A percentile compares a stretch with the other conserved stretches of the same genome.
phyloP scores from a whole-genome alignment of 2,888 invertebrate species.

The Euplagia quadripunctaria region DNA sequence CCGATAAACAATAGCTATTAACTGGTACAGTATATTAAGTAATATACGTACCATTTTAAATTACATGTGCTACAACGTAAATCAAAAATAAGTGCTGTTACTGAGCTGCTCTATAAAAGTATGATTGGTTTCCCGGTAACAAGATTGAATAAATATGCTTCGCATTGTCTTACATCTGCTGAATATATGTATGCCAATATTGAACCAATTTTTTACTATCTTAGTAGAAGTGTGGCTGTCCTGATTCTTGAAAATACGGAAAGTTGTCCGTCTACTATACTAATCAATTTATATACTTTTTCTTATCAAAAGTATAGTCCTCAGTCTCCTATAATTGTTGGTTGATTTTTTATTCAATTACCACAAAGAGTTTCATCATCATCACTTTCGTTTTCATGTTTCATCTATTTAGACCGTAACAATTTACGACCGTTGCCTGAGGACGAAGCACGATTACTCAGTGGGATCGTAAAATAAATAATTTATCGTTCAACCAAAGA shows the following conservation, averaged over 20 bases:
- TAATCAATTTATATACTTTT: not conserved
- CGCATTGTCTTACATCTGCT: too few species aligned
- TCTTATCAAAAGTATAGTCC: not conserved
- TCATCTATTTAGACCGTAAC: slow-evolving; percentile 67
- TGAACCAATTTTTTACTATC: too few species aligned
- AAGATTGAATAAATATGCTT: too few species aligned
- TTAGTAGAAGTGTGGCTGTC: too few species aligned
- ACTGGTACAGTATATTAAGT: not conserved
- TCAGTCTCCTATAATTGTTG: slow-evolving; percentile 11
- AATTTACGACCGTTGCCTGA: slow-evolving; percentile 70
- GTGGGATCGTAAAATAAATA: slow-evolving; percentile 80
- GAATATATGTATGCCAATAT: too few species aligned
- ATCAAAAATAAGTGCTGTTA: too few species aligned
- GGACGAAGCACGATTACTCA: slow-evolving; percentile 77
- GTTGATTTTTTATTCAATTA: slow-evolving; percentile 33
- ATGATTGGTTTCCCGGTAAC: too few species aligned
- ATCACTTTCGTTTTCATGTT: slow-evolving; percentile 47
- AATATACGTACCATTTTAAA: not conserved
- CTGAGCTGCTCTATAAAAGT: too few species aligned
- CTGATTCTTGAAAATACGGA: too few species aligned
- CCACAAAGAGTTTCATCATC: slow-evolving; percentile 58
- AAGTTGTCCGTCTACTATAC: too few species aligned
- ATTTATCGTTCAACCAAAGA: slow-evolving; percentile 67
- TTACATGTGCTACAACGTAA: not conserved
- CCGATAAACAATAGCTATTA: not conserved